Evolutionary conservation across 2,888 invertebrate species (phyloP).

Genomic region (Latheticus oryzae): DNA sequence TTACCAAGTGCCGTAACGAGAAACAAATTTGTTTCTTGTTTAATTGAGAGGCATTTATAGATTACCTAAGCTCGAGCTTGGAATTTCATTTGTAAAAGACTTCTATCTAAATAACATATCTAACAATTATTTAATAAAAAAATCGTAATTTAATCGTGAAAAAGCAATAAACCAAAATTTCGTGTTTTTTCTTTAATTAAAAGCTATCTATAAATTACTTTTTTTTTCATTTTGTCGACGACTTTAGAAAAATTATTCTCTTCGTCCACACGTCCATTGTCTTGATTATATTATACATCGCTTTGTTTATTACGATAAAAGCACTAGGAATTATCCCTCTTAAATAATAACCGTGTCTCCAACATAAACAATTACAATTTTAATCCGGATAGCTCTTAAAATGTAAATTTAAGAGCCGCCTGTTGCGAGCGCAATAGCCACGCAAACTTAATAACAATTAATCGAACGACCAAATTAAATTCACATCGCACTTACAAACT

Average conservation of each 20-base stretch:
- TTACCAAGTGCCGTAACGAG: conserved; percentile 42
- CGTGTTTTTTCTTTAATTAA: no score
- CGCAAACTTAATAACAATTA: conserved; percentile 25
- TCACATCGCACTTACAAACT: conserved; percentile 6
- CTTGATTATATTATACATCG: conserved; percentile 30
- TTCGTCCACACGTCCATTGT: conserved; percentile 31
- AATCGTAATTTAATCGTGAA: no score
- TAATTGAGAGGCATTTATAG: conserved; percentile 39
- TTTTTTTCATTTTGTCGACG: conserved; percentile 26
- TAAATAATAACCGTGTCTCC: conserved; percentile 52
- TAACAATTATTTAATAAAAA: no score
- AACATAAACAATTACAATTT: conserved; percentile 49
- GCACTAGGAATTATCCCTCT: conserved; percentile 50
- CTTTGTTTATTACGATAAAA: conserved; percentile 43
- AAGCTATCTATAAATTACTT: no score
- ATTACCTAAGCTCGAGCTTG: conserved; percentile 28
- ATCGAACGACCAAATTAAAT: conserved; percentile 24
- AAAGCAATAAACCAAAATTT: no score
- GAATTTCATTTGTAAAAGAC: no score
- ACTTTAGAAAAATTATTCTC: conserved; percentile 31
- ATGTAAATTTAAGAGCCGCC: conserved; percentile 40
- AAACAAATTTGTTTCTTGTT: conserved; percentile 42
- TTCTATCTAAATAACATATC: no score
- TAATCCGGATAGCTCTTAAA: conserved; percentile 45
- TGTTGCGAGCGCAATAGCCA: conserved; percentile 17